Evolutionary conservation across 2,888 invertebrate genomes (phyloP), one percentile per base, ranked within the genome.

Genomic region (Lasioglossum marginatum): DNA sequence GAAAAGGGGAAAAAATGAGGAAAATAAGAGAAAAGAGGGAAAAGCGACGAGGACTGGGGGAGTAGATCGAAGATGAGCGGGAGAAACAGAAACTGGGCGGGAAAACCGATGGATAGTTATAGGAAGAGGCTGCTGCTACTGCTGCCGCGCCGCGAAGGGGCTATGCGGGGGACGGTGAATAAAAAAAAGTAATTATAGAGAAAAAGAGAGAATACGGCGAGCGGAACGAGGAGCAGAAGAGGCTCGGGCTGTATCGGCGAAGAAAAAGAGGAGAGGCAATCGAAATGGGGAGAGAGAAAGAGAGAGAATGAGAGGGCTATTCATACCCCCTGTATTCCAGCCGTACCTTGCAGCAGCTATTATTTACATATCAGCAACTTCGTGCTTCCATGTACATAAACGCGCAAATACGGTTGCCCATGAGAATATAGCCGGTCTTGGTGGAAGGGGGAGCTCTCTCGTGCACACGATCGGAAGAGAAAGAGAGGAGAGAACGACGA

Each of bases 321-420:
- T 85, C 82, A 83, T 81, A 82, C 79, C 81, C 85, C 85, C 85
- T 76, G 74, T 27, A 37, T 66, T 74, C 90, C 83, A 83, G 82
- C 85, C 78, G 87, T 88, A 76, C 68, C 85, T 87, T 82, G 83
- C 87, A 78, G 84, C 81, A 85, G 86, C 88, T 88, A 91, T 93
- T 93, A 93, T 93, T 93, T 92, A 92, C 92, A 91, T 92, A 91
- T 89, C 91, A 90, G 89, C 86, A 91, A 92, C 92, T 93, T 89
- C 77, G 81, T 83, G 83, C 88, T 82, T 73, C 78, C 80, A 81
- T 71, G 88, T 85, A 90, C 85, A 79, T 89, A 87, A 86, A 90
- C 81, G 85, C 85, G 88, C 86, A 90, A 90, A 90, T 87, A 89
- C 80, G 83, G 72, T 88, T 90, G 75, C 83, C 80, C 75, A 82